Conservation (phyloP, 2,113 vertebrate species). For the Dascyllus trimaculatus region DNA sequence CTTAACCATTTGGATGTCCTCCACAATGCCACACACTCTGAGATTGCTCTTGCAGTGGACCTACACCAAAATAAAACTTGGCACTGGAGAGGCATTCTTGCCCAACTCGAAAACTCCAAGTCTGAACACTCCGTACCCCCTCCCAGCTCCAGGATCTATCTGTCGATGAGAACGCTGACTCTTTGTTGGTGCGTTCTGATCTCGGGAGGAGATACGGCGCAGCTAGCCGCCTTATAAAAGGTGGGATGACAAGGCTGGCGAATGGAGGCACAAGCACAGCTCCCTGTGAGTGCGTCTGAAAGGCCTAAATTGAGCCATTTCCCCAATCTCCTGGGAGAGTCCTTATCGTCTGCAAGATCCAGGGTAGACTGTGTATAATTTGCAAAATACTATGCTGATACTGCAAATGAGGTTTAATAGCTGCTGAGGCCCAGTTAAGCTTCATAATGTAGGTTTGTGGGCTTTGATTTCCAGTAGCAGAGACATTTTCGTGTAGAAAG, state of each 20-base stretch:
- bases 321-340: conserved; percentile 66
- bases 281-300: conserved; percentile 77
- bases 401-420: conserved; percentile 86
- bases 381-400: conserved; percentile 83
- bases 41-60: conserved; percentile 85
- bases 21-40: conserved; percentile 89
- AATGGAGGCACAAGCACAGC: conserved; percentile 64
- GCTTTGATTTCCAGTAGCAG: conserved; percentile 77
- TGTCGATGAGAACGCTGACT: conserved; percentile 73
- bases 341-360: conserved; percentile 81
- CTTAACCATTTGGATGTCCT: conserved; percentile 86
- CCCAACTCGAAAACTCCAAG: conserved; percentile 69
- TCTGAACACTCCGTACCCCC: conserved; percentile 58
- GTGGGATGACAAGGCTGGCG: conserved; percentile 60
- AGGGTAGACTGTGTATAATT: conserved; percentile 83
- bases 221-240: conserved; percentile 58
- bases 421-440: conserved; percentile 78
- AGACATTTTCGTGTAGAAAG: conserved; percentile 59
- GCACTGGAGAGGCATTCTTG: conserved; percentile 71
- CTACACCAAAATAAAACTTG: conserved; percentile 86
- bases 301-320: conserved; percentile 82
- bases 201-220: conserved; percentile 80
- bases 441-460: conserved; percentile 76
- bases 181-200: conserved; percentile 82
- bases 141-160: conserved; percentile 62